Evolutionary conservation across 1,140 invertebrate species (phyloP).

Genomic region (Dolichoris vasculosae): DNA sequence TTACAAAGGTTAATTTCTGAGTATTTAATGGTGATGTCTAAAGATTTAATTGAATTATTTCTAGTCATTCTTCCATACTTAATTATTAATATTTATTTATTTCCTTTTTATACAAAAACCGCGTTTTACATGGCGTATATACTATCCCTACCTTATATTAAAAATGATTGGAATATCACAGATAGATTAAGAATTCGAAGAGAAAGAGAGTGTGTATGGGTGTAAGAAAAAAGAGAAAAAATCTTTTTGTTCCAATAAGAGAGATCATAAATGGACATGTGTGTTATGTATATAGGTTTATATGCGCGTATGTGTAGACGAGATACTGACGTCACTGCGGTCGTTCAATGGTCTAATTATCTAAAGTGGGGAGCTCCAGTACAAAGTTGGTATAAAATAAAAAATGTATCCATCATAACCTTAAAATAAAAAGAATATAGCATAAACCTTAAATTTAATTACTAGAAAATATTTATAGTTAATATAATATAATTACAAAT

Average conservation of each 20-base stretch:
- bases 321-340: conserved; percentile 45
- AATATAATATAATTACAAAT: too few species aligned
- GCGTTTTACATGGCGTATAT: neutral
- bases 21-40: too few species aligned
- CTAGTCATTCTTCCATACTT: too few species aligned
- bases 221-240: neutral
- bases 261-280: neutral
- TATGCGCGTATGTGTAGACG: neutral
- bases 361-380: neutral
- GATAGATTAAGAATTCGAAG: neutral
- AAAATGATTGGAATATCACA: conserved; percentile 25
- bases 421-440: too few species aligned
- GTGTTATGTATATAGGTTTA: neutral
- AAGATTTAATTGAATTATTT: too few species aligned
- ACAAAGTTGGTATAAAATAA: too few species aligned
- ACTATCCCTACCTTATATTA: neutral
- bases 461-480: too few species aligned
- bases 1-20: too few species aligned
- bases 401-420: too few species aligned
- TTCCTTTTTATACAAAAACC: too few species aligned
- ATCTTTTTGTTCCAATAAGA: neutral
- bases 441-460: too few species aligned
- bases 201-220: neutral
- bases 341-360: conserved; percentile 44
- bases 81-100: too few species aligned